Conservation (phyloP, 2,797 vertebrate genomes). For the Ceyx erithaca region DNA sequence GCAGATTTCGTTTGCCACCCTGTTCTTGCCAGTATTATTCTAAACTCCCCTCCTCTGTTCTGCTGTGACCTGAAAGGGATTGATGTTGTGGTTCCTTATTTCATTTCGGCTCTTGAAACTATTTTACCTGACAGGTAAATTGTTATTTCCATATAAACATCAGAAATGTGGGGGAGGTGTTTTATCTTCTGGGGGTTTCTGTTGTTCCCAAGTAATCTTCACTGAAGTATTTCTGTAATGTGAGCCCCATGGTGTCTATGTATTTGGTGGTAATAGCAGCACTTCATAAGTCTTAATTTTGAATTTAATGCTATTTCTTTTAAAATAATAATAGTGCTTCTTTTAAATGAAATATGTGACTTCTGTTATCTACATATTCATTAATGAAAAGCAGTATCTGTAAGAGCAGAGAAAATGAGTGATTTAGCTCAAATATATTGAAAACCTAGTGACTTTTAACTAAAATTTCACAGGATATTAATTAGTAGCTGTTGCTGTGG, state of each 20-base stretch:
- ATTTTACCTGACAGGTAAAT: conserved; percentile 93
- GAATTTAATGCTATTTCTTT: neutral
- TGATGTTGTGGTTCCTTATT: conserved; percentile 90
- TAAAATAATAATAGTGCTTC: neutral
- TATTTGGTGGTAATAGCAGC: neutral
- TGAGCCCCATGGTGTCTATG: neutral
- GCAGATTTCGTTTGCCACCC: conserved; percentile 88
- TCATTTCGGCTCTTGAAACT: conserved; percentile 90
- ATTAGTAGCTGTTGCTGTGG: neutral
- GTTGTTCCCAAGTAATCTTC: neutral
- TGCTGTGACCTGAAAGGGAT: conserved; percentile 93
- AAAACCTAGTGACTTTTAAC: neutral
- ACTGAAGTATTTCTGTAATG: neutral
- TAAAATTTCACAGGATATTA: neutral
- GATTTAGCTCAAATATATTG: neutral
- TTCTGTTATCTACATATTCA: neutral
- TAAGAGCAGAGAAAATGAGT: neutral
- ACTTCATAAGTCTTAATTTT: neutral
- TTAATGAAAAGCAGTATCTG: neutral
- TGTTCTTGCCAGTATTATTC: conserved; percentile 90
- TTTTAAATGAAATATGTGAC: neutral
- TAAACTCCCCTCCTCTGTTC: conserved; percentile 92
- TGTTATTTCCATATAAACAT: conserved; percentile 2
- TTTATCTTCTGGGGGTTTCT: neutral
- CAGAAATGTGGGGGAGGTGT: neutral